These are phyloP conservation scores for Scaeva pyrastri DNA, from an alignment of 2,888 invertebrate species.

Conservation along the genomic window DNA sequence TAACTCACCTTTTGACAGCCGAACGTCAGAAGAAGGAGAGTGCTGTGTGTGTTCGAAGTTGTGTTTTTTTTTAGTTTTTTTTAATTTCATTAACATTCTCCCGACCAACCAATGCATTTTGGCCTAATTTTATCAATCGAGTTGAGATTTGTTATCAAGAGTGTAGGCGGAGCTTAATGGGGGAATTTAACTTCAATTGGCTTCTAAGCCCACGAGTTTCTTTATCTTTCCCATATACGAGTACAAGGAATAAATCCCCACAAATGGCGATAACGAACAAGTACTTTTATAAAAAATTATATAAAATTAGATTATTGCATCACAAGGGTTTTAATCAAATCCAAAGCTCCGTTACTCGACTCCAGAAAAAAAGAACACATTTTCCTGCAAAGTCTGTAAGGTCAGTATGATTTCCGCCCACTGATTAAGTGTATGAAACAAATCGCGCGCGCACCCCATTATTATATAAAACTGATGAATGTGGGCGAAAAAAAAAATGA, in stretches of 20 bases:
- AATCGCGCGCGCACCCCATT: slow-evolving; percentile 51
- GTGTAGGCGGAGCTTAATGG: slow-evolving; percentile 51
- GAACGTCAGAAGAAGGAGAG: slow-evolving; percentile 2
- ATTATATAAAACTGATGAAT: slow-evolving; percentile 20
- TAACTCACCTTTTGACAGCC: slow-evolving; percentile 13
- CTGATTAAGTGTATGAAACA: slow-evolving; percentile 60
- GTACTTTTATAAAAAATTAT: not conserved
- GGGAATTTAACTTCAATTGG: slow-evolving; percentile 40
- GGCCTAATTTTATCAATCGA: slow-evolving; percentile 4
- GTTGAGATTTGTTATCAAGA: slow-evolving; percentile 18
- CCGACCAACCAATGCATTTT: not conserved
- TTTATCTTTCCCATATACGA: not conserved
- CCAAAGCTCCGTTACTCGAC: slow-evolving; percentile 34
- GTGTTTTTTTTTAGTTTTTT: not conserved
- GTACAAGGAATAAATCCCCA: not conserved
- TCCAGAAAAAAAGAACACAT: slow-evolving; percentile 10
- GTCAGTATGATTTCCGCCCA: slow-evolving; percentile 72
- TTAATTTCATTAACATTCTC: not conserved
- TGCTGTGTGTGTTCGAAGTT: not conserved
- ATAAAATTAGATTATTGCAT: slow-evolving; percentile 59
- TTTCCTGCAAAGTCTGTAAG: slow-evolving; percentile 58
- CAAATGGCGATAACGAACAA: slow-evolving; percentile 30
- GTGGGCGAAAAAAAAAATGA: slow-evolving; percentile 58
- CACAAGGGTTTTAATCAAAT: slow-evolving; percentile 54
- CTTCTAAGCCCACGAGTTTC: slow-evolving; percentile 36